Conservation (phyloP, 2,113 vertebrate species). For the Peromyscus californicus region DNA sequence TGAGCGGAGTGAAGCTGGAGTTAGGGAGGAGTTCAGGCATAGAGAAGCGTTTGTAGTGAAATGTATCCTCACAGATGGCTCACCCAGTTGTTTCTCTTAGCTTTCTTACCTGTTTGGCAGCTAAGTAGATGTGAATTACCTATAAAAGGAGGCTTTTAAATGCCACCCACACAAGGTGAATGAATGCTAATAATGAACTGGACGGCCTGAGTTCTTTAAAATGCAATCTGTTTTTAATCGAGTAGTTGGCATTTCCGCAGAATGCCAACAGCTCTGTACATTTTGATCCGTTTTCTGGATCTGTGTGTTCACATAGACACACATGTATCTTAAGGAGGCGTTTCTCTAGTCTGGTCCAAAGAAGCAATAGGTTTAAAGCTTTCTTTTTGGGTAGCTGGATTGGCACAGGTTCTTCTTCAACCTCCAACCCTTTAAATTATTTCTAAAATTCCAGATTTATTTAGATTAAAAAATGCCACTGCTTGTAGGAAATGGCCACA, state of each 20-base stretch:
- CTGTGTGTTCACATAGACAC: neutral
- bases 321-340: constrained; percentile 9
- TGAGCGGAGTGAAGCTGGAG: constrained; percentile 58
- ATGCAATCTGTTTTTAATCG: constrained; percentile 48
- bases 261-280: neutral
- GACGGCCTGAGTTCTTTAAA: constrained; percentile 8
- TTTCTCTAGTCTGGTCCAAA: constrained; percentile 28
- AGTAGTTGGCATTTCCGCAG: constrained; percentile 26
- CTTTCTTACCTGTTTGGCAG: constrained; percentile 49
- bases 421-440: neutral
- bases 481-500: constrained; percentile 60
- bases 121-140: constrained; percentile 34
- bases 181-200: neutral
- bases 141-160: constrained; percentile 50
- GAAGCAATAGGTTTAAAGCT: constrained; percentile 13
- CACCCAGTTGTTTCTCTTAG: neutral
- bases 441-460: constrained; percentile 62
- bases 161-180: neutral
- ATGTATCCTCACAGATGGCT: constrained; percentile 57
- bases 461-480: constrained; percentile 48
- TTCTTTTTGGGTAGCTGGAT: constrained; percentile 10
- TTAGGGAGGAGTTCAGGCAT: constrained; percentile 40
- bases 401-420: neutral
- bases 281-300: constrained; percentile 43
- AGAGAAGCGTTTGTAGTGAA: constrained; percentile 54